Conservation (phyloP, 1,140 invertebrate genomes). For the Vollenhovia emeryi region DNA sequence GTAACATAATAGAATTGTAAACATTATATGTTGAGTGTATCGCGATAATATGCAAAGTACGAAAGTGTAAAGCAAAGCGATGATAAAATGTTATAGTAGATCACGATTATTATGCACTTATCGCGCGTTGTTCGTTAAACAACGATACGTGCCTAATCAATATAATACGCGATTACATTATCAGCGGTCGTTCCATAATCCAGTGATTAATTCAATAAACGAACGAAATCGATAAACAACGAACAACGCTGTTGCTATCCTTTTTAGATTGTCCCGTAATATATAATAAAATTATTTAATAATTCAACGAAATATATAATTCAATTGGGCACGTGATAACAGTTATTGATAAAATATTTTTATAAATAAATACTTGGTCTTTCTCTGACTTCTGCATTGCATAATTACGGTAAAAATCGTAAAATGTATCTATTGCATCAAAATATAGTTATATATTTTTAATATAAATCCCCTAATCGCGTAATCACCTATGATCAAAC, state of each 20-base stretch:
- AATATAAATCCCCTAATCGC: too few species aligned
- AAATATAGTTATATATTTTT: too few species aligned
- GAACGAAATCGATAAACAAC: not conserved
- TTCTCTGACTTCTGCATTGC: not conserved
- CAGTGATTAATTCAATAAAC: slow-evolving; percentile 37
- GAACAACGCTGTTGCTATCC: not conserved
- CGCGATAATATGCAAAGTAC: not conserved
- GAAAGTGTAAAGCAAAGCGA: not conserved
- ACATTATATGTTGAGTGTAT: not conserved
- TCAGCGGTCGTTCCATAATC: not conserved
- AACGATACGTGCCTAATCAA: slow-evolving; percentile 34
- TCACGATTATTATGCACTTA: not conserved
- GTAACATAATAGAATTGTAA: not conserved
- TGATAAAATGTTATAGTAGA: not conserved
- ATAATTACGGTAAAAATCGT: not conserved
- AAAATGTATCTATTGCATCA: not conserved
- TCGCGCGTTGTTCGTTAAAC: not conserved
- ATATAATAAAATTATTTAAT: not conserved
- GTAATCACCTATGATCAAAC: too few species aligned
- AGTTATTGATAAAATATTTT: not conserved
- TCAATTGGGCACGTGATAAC: not conserved
- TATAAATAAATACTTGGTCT: not conserved
- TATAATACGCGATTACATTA: slow-evolving; percentile 25
- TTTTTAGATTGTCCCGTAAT: not conserved
- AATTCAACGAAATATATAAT: not conserved